Conservation (phyloP, 1,140 invertebrate species). For the Rhynchophorus ferrugineus region DNA sequence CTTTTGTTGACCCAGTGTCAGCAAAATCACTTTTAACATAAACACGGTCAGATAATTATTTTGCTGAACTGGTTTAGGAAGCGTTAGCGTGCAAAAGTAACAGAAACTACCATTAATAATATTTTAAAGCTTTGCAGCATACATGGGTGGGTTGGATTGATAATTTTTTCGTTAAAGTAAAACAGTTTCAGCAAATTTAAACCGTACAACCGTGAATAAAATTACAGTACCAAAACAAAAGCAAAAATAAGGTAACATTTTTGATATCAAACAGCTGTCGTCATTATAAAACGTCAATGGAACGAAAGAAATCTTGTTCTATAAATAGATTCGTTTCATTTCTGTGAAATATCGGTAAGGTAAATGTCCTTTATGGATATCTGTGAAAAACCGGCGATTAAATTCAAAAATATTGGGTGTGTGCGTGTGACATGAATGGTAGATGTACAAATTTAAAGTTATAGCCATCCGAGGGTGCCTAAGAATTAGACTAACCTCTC, state of each 20-base stretch:
- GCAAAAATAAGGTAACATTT: too few relatives aligned
- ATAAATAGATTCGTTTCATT: too few relatives aligned
- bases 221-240: too few relatives aligned
- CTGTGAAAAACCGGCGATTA: constrained; percentile 18
- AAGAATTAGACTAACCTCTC: constrained; percentile 35
- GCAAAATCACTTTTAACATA: neutral
- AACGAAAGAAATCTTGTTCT: too few relatives aligned
- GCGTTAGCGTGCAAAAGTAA: neutral
- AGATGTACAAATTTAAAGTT: constrained; percentile 27
- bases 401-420: constrained; percentile 22
- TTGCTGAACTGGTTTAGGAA: neutral
- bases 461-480: constrained; percentile 22
- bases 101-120: neutral
- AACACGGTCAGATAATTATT: neutral
- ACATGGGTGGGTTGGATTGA: neutral
- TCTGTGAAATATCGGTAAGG: too few relatives aligned
- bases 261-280: too few relatives aligned
- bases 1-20: neutral
- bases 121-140: neutral
- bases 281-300: too few relatives aligned
- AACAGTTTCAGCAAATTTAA: too few relatives aligned
- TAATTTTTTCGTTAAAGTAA: neutral
- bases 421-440: constrained; percentile 24
- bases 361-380: constrained; percentile 12
- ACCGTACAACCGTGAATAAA: too few relatives aligned